phyloP scores from a whole-genome alignment of 2,113 vertebrate genomes.

The Ptychochromis oligacanthus region DNA sequence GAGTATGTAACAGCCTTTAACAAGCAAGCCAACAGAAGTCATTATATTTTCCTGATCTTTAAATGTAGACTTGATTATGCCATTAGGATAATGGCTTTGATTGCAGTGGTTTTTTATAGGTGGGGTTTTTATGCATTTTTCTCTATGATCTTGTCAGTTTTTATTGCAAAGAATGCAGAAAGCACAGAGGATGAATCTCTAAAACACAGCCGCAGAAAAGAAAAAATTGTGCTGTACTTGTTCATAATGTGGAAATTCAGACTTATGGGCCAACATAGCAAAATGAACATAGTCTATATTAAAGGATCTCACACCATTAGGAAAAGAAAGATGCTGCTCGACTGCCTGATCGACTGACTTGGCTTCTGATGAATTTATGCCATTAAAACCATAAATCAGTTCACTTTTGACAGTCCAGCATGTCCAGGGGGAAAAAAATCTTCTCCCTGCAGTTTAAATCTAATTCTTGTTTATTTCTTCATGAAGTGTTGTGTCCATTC shows the following conservation, averaged over 20 bases:
- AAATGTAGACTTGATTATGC: neutral
- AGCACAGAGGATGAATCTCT: neutral
- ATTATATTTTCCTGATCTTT: neutral
- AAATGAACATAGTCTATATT: neutral
- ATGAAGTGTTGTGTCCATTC: neutral
- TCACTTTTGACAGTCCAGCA: neutral
- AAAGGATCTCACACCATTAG: neutral
- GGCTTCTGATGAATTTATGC: neutral
- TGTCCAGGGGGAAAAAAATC: neutral
- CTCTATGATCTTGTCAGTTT: neutral
- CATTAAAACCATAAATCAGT: constrained; percentile 27
- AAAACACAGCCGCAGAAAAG: neutral
- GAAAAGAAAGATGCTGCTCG: neutral
- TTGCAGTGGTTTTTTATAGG: neutral
- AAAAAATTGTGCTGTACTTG: neutral
- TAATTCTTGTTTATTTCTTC: neutral
- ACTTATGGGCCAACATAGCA: neutral
- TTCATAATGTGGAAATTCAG: neutral
- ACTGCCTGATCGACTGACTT: neutral
- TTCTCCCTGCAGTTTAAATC: neutral
- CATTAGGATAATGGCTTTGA: neutral
- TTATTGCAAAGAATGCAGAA: neutral
- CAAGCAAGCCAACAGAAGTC: neutral
- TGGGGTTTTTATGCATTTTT: neutral
- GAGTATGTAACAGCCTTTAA: no score